Conservation (phyloP, 2,888 invertebrate genomes). For the Ypsolopha scabrella region DNA sequence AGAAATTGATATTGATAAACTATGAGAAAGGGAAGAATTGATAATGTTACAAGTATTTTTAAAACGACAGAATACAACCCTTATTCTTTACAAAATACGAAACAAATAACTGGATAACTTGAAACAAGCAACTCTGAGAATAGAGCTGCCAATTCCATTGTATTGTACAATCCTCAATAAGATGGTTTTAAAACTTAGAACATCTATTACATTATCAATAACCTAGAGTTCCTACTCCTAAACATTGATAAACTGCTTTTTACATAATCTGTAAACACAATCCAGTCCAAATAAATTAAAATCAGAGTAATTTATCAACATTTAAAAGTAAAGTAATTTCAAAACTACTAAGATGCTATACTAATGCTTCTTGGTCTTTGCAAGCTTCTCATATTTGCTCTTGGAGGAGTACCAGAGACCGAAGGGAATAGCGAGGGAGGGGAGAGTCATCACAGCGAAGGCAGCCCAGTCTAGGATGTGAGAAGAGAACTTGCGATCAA, state of each 20-base stretch:
- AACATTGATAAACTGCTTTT: background rate
- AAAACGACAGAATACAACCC: background rate
- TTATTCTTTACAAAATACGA: background rate
- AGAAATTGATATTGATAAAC: slow-evolving; percentile 36
- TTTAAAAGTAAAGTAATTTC: background rate
- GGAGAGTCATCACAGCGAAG: slow-evolving; percentile 96
- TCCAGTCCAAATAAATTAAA: background rate
- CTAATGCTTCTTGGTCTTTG: slow-evolving; percentile 75
- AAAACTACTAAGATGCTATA: background rate
- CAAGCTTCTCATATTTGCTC: slow-evolving; percentile 89
- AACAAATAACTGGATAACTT: too few relatives aligned
- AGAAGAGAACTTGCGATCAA: slow-evolving; percentile 96
- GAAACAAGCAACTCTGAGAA: too few relatives aligned
- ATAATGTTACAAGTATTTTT: slow-evolving; percentile 23
- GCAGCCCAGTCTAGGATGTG: slow-evolving; percentile 98
- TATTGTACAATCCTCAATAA: too few relatives aligned
- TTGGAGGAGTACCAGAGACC: slow-evolving; percentile 95
- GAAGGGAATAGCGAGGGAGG: slow-evolving; percentile 94
- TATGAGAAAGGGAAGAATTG: slow-evolving; percentile 24
- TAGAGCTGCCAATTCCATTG: too few relatives aligned
- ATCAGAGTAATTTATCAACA: background rate
- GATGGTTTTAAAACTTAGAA: too few relatives aligned
- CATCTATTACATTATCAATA: too few relatives aligned
- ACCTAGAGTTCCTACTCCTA: background rate
- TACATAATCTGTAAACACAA: background rate